Evolutionary conservation across 2,113 vertebrate genomes (phyloP).

Genomic region (Nicator chloris): DNA sequence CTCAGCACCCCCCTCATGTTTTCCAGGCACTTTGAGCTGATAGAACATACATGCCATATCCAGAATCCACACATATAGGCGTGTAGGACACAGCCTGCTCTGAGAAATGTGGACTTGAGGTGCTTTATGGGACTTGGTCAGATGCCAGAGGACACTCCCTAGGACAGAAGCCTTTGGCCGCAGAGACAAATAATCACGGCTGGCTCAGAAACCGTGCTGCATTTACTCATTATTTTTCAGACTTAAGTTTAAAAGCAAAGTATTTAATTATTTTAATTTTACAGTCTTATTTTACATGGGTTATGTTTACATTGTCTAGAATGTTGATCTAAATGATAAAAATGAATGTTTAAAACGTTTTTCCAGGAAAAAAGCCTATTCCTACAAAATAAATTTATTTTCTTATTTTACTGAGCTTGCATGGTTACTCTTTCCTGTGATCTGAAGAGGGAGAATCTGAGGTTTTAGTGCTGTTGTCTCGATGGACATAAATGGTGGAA

Average conservation of each 20-base stretch:
- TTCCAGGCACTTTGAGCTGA: not conserved
- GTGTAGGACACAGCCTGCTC: not conserved
- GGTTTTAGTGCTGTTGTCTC: not conserved
- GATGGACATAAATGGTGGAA: not conserved
- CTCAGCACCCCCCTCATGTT: not conserved
- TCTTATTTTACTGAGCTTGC: not conserved
- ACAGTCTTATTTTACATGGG: not conserved
- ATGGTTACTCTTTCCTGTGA: not conserved
- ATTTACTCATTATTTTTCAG: not conserved
- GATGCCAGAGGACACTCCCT: not conserved
- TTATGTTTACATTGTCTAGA: not conserved
- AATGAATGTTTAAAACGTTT: not conserved
- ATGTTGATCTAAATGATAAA: not conserved
- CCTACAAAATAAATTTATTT: not conserved
- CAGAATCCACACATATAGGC: fast-evolving
- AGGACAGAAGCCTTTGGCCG: not conserved
- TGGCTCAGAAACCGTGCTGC: not conserved
- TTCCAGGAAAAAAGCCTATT: not conserved
- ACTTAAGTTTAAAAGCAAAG: not conserved
- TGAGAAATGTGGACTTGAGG: not conserved
- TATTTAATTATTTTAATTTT: not conserved
- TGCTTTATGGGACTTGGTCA: not conserved
- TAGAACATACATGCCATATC: not conserved
- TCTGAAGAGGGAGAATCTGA: not conserved
- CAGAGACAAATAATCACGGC: not conserved